Percentiles rank a stretch among this genome's conserved stretches.
phyloP scores from a whole-genome alignment of 2,888 invertebrate genomes.

The Acrobasis consociella region DNA sequence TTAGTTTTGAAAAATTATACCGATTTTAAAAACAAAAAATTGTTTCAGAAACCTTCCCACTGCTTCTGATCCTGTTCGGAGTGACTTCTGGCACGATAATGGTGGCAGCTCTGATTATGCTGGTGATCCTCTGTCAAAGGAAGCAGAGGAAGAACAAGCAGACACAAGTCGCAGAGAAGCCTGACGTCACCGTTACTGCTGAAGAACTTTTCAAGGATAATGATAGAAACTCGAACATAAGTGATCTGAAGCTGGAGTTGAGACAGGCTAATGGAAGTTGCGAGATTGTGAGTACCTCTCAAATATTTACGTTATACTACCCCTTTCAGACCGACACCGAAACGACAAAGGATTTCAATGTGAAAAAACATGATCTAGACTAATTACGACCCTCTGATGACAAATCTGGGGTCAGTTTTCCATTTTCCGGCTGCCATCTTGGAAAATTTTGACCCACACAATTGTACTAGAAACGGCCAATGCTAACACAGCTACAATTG shows the following conservation, averaged over 20 bases:
- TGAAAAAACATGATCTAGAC: too few species aligned
- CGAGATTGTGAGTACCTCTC: slow-evolving; percentile 86
- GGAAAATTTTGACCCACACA: too few species aligned
- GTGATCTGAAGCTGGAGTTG: slow-evolving; percentile 94
- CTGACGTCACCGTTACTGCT: slow-evolving; percentile 79
- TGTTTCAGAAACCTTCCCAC: slow-evolving; percentile 87
- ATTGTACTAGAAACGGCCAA: too few species aligned
- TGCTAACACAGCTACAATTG: too few species aligned
- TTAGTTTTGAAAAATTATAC: too few species aligned
- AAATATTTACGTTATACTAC: too few species aligned
- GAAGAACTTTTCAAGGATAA: slow-evolving; percentile 87
- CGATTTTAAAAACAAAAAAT: slow-evolving; percentile 35
- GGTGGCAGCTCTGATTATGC: slow-evolving; percentile 91
- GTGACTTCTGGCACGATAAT: slow-evolving; percentile 94
- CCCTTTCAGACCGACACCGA: too few species aligned
- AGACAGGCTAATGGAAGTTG: slow-evolving; percentile 91
- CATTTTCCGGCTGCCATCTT: too few species aligned
- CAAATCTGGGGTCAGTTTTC: too few species aligned
- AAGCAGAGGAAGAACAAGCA: slow-evolving; percentile 83
- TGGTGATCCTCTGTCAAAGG: slow-evolving; percentile 91
- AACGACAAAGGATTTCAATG: too few species aligned
- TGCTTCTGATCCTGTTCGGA: slow-evolving; percentile 92
- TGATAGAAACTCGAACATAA: slow-evolving; percentile 95
- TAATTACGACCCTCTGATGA: too few species aligned
- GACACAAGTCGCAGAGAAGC: slow-evolving; percentile 79